Evolutionary conservation across 2,113 vertebrate genomes (phyloP).

Genomic region (Lamprotornis superbus): DNA sequence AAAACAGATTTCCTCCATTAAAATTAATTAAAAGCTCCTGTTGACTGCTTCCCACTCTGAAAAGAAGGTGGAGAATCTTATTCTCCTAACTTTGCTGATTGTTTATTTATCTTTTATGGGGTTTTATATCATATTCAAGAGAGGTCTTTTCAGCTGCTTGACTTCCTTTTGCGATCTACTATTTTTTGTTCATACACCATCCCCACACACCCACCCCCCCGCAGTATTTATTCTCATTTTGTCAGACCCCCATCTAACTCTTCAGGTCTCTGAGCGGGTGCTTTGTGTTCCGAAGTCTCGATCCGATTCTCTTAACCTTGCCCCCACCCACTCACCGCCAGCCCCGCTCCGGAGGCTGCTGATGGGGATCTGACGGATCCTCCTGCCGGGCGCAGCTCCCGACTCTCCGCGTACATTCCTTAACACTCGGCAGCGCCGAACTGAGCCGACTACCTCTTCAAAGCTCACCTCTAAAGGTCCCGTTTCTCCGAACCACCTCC

Average conservation of each 20-base stretch:
- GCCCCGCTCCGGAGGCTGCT: not conserved
- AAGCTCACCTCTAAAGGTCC: slow-evolving; percentile 35
- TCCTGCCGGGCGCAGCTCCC: not conserved
- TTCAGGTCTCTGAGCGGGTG: not conserved
- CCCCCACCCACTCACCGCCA: not conserved
- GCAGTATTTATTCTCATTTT: not conserved
- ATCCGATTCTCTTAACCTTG: not conserved
- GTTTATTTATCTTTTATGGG: not conserved
- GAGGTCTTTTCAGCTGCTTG: not conserved
- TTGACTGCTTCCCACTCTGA: slow-evolving; percentile 52
- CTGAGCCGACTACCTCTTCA: not conserved
- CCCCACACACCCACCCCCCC: not conserved
- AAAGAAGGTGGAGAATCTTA: slow-evolving; percentile 6
- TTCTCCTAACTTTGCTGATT: slow-evolving; percentile 38
- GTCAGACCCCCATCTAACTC: not conserved
- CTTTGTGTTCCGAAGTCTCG: not conserved
- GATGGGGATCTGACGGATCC: not conserved
- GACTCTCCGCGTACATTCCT: not conserved
- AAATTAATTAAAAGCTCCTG: slow-evolving; percentile 78
- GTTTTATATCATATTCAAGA: not conserved
- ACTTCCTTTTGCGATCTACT: not conserved
- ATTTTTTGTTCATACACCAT: not conserved
- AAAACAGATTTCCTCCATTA: slow-evolving; percentile 70
- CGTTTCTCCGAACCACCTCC: not conserved
- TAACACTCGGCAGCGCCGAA: not conserved